Conservation (phyloP, 2,113 vertebrate genomes). For the Propithecus coquereli region DNA sequence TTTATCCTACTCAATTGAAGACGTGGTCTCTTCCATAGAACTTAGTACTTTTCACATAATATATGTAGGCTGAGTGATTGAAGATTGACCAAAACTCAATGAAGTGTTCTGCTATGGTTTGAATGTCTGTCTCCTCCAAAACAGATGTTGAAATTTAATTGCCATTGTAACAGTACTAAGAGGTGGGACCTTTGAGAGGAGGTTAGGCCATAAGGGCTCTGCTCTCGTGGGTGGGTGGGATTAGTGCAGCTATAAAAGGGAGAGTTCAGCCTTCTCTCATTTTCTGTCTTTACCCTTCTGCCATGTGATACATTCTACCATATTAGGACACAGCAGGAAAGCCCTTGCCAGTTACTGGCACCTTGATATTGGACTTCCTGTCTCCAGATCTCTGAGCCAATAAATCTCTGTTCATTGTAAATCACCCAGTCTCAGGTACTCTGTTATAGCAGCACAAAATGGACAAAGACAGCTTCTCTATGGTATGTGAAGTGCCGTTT, state of each 20-base stretch:
- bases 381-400: not conserved
- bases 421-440: not conserved
- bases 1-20: not conserved
- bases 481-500: not conserved
- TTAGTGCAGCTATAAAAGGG: not conserved
- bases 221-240: not conserved
- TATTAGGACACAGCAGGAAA: not conserved
- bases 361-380: not conserved
- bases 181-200: not conserved
- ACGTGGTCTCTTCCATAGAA: not conserved
- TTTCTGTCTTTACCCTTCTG: not conserved
- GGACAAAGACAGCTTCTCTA: not conserved
- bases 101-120: not conserved
- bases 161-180: not conserved
- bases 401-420: not conserved
- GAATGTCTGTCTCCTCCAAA: not conserved
- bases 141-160: not conserved
- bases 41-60: not conserved
- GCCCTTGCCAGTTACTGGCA: not conserved
- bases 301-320: not conserved
- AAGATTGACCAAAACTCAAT: not conserved
- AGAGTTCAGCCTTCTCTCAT: not conserved
- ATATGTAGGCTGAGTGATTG: not conserved
- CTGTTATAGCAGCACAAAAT: not conserved
- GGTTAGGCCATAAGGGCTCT: not conserved